Percentiles rank a stretch among this genome's conserved stretches.
These are phyloP conservation scores for Sanderia malayensis DNA, from an alignment of 30 jellyfish, hydroid and myxozoan species.

Conservation along the genomic window DNA sequence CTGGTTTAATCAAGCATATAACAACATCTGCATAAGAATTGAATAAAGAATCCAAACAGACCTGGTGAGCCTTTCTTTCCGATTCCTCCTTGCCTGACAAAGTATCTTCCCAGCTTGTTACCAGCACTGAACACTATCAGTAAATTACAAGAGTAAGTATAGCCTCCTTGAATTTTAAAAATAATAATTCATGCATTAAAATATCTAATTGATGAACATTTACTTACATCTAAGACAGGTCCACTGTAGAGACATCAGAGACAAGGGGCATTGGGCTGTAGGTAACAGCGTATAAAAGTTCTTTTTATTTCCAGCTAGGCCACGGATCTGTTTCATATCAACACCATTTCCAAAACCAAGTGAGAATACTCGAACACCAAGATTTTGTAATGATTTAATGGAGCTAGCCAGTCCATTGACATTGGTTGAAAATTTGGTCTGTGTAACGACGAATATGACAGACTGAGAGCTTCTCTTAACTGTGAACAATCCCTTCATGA, in stretches of 20 bases:
- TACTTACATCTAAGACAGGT: slow-evolving; percentile 39
- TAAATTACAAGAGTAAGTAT: too few relatives aligned
- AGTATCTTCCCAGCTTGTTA: slow-evolving; percentile 33
- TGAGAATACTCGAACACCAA: slow-evolving; percentile 15
- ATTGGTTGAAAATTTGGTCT: slow-evolving; percentile 19
- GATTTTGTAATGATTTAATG: neutral
- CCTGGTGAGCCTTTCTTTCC: slow-evolving; percentile 34
- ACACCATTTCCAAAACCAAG: slow-evolving; percentile 29
- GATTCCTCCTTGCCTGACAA: slow-evolving; percentile 28
- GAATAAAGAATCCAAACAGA: too few relatives aligned
- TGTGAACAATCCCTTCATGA: slow-evolving; percentile 17
- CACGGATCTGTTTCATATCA: slow-evolving; percentile 25
- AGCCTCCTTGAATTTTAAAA: too few relatives aligned
- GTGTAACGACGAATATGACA: slow-evolving; percentile 32
- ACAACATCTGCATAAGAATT: too few relatives aligned
- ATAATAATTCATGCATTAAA: too few relatives aligned
- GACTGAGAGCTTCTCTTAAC: slow-evolving; percentile 10
- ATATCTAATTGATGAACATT: too few relatives aligned
- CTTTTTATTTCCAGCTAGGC: slow-evolving; percentile 19
- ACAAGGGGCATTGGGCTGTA: slow-evolving; percentile 19
- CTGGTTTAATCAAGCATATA: too few relatives aligned
- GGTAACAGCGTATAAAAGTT: slow-evolving; percentile 6
- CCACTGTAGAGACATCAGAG: slow-evolving; percentile 46
- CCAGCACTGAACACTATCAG: slow-evolving; percentile 48
- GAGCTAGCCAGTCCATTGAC: slow-evolving; percentile 24